Percentiles rank a stretch among this genome's conserved stretches.
Evolutionary conservation across 2,797 vertebrate genomes (phyloP).

Genomic region (Threskiornis aethiopicus): DNA sequence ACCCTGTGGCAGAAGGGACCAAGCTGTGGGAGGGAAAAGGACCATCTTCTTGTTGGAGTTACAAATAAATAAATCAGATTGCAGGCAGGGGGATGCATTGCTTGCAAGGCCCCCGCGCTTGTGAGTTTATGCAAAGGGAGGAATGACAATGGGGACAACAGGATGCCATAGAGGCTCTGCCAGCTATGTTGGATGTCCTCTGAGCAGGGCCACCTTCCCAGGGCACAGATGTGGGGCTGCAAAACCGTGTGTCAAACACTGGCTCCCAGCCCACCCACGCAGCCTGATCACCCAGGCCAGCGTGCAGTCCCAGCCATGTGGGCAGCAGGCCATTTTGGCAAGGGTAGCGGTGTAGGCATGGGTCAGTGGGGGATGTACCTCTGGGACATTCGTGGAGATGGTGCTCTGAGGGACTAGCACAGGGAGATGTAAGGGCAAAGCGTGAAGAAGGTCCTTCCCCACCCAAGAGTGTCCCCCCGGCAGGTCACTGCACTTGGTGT

Average conservation of each 20-base stretch:
- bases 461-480: fast-evolving
- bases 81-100: background rate
- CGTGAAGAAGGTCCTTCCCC: background rate
- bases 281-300: background rate
- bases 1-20: background rate
- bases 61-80: background rate
- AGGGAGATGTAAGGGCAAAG: background rate
- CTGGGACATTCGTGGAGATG: fast-evolving
- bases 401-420: background rate
- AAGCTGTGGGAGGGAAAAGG: background rate
- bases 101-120: fast-evolving
- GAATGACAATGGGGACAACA: fast-evolving
- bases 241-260: background rate
- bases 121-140: background rate
- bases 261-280: fast-evolving
- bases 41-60: background rate
- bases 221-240: background rate
- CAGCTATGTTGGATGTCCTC: background rate
- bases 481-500: background rate
- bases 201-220: background rate
- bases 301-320: fast-evolving
- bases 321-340: background rate
- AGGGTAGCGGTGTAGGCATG: fast-evolving
- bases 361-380: background rate
- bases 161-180: background rate